Evolutionary conservation across 2,113 vertebrate species (phyloP).

Genomic region (Nycticryphes semicollaris): DNA sequence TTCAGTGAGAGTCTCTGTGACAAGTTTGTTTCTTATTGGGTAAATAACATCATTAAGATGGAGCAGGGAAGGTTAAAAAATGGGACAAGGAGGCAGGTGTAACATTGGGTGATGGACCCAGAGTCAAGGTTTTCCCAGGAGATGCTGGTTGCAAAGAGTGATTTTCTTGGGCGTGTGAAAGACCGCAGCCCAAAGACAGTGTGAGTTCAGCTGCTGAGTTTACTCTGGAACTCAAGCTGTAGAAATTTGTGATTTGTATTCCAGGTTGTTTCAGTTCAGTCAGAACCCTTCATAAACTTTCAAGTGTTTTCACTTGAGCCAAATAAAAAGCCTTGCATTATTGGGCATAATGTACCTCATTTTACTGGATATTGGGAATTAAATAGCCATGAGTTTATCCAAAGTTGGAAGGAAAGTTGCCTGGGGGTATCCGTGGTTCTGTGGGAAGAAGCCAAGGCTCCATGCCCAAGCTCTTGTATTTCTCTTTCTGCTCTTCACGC

Average conservation of each 20-base stretch:
- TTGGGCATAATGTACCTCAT: not conserved
- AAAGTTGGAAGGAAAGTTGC: not conserved
- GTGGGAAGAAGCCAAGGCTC: not conserved
- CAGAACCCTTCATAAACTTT: not conserved
- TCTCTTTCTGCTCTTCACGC: not conserved
- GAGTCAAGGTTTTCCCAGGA: not conserved
- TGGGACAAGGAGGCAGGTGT: not conserved
- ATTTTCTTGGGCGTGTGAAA: not conserved
- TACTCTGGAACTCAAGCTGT: not conserved
- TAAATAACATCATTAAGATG: not conserved
- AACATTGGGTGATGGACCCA: accelerated
- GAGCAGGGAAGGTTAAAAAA: not conserved
- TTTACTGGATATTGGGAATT: not conserved
- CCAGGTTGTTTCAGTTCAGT: not conserved
- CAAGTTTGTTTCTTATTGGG: not conserved
- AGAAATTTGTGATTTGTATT: not conserved
- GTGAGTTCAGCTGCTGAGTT: not conserved
- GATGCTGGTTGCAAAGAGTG: not conserved
- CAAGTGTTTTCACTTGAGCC: not conserved
- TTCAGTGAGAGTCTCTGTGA: not conserved
- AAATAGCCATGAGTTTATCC: not conserved
- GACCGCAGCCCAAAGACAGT: not conserved
- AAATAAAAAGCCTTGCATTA: not conserved
- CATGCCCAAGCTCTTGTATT: not conserved
- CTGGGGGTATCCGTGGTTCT: not conserved